Percentiles rank a stretch among this genome's conserved stretches.
phyloP scores from a whole-genome alignment of 2,888 invertebrate species.

The Lottia scabra region DNA sequence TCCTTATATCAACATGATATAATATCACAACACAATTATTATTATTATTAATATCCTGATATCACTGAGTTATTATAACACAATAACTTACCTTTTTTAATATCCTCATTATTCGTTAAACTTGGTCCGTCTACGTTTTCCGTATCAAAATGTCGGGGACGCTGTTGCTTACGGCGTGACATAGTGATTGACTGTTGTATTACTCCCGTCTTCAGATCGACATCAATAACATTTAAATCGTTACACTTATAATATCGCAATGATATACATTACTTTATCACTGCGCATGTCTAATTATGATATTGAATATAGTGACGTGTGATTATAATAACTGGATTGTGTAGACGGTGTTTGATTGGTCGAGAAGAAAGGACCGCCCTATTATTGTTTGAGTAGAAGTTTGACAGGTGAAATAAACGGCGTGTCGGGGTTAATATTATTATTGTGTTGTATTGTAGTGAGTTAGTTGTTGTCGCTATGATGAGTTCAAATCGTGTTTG shows the following conservation, averaged over 20 bases:
- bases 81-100: no score
- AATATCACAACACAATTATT: no score
- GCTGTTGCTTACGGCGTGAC: neutral
- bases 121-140: neutral
- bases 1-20: no score
- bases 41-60: no score
- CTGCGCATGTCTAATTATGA: slow-evolving; percentile 6
- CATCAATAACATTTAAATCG: neutral
- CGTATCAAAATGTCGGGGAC: neutral
- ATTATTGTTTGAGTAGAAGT: neutral
- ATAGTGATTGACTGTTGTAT: neutral
- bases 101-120: no score
- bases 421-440: neutral
- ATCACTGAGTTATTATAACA: no score
- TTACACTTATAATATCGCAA: neutral
- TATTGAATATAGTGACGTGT: neutral
- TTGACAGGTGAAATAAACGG: neutral
- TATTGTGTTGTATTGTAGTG: no score
- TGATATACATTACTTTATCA: neutral
- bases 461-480: no score
- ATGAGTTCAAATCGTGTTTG: no score
- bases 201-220: neutral
- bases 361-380: neutral
- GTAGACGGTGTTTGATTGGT: neutral
- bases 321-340: neutral